These are phyloP conservation scores for Cyprinus carpio DNA, from an alignment of 2,113 vertebrate species.

Conservation along the genomic window DNA sequence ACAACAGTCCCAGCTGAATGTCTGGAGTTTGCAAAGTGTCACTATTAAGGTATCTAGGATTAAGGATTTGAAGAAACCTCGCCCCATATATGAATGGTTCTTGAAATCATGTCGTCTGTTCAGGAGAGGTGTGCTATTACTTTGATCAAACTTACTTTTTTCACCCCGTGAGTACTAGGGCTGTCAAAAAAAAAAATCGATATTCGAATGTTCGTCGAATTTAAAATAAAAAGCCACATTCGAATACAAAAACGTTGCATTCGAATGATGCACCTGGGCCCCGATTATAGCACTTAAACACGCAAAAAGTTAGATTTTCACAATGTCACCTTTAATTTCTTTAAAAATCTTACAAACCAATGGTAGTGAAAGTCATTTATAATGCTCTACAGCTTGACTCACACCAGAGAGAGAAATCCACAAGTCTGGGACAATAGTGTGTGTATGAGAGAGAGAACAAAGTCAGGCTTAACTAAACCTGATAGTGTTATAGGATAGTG, in stretches of 20 bases:
- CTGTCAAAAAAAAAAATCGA: too few relatives aligned
- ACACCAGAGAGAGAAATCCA: not conserved
- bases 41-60: not conserved
- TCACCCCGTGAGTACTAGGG: not conserved
- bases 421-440: not conserved
- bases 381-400: slow-evolving; percentile 44
- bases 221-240: too few relatives aligned
- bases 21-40: not conserved
- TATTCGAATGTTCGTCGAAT: too few relatives aligned
- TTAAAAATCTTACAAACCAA: not conserved
- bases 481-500: slow-evolving; percentile 27
- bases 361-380: slow-evolving; percentile 21
- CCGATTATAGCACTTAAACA: too few relatives aligned
- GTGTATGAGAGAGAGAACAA: not conserved
- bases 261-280: too few relatives aligned
- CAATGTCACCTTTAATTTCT: too few relatives aligned
- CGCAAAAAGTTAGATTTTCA: too few relatives aligned
- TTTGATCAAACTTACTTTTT: not conserved
- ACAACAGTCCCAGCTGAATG: not conserved
- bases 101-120: not conserved
- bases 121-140: not conserved
- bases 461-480: slow-evolving; percentile 20
- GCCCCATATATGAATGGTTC: not conserved
- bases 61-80: not conserved
- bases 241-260: too few relatives aligned